Evolutionary conservation across 2,888 invertebrate genomes (phyloP).

Genomic region (Elegia similella): DNA sequence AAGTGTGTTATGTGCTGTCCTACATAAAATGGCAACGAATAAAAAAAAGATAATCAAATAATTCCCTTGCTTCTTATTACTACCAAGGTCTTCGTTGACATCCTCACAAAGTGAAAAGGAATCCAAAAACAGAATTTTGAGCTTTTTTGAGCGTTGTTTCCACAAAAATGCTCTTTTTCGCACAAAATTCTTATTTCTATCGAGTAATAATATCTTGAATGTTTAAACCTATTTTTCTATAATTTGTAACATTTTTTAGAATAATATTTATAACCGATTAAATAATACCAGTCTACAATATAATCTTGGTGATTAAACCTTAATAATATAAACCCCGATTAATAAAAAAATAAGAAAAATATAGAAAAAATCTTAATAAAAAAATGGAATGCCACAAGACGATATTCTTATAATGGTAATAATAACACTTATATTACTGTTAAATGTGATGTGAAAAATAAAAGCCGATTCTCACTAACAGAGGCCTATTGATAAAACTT

Average conservation of each 20-base stretch:
- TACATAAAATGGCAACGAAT: not conserved
- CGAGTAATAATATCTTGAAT: not conserved
- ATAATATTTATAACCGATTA: not conserved
- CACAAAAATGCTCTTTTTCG: constrained; percentile 23
- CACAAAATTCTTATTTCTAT: not conserved
- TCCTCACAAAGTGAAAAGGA: not conserved
- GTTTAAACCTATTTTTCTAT: not conserved
- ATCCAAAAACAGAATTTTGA: constrained; percentile 18
- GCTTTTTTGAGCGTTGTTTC: constrained; percentile 24
- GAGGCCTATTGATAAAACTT: not conserved
- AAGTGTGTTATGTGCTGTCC: not conserved
- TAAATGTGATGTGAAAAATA: constrained; percentile 17
- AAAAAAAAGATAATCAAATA: not conserved
- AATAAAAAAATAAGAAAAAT: not conserved
- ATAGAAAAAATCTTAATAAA: not conserved
- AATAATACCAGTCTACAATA: constrained; percentile 13
- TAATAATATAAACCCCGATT: constrained; percentile 26
- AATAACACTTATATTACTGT: not conserved
- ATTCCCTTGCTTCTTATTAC: not conserved
- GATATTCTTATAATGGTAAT: not conserved
- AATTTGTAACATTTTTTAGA: not conserved
- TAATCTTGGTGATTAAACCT: constrained; percentile 28
- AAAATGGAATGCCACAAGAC: not conserved
- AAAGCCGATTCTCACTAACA: not conserved
- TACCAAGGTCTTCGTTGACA: not conserved